Evolutionary conservation across 2,113 vertebrate species (phyloP).

Genomic region (Daphoenositta chrysoptera): DNA sequence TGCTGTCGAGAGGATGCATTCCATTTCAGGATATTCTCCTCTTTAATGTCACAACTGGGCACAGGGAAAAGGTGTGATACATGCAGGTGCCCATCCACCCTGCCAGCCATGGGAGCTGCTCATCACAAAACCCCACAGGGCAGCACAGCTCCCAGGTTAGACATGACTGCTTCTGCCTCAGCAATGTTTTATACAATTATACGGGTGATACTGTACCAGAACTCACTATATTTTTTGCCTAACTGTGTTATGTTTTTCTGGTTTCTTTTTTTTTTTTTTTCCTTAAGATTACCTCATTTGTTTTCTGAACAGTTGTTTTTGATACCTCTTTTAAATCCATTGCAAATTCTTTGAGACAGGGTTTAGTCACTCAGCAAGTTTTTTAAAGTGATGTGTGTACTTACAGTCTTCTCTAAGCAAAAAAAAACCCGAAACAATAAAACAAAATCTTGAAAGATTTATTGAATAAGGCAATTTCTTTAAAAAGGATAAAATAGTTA

Average conservation of each 20-base stretch:
- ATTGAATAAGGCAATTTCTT: neutral
- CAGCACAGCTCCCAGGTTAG: neutral
- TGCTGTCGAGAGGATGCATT: neutral
- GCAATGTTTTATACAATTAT: neutral
- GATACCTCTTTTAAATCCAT: neutral
- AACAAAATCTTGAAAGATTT: neutral
- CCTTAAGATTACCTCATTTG: neutral
- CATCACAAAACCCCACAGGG: neutral
- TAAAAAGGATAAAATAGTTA: neutral
- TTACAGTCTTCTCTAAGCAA: neutral
- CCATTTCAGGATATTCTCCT: neutral
- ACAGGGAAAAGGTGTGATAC: neutral
- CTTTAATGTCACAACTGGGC: neutral
- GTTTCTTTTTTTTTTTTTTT: neutral
- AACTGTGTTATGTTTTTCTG: neutral
- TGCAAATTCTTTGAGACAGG: neutral
- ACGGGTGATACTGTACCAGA: neutral
- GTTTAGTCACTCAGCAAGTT: neutral
- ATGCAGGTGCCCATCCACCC: neutral
- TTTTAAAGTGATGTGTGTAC: neutral
- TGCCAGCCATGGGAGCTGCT: accelerated
- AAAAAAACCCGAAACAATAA: neutral
- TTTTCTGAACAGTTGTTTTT: neutral
- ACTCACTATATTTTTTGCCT: neutral
- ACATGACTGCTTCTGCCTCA: neutral